These are phyloP conservation scores for Lymantria dispar DNA, from an alignment of 2,888 invertebrate genomes.

Conservation along the genomic window DNA sequence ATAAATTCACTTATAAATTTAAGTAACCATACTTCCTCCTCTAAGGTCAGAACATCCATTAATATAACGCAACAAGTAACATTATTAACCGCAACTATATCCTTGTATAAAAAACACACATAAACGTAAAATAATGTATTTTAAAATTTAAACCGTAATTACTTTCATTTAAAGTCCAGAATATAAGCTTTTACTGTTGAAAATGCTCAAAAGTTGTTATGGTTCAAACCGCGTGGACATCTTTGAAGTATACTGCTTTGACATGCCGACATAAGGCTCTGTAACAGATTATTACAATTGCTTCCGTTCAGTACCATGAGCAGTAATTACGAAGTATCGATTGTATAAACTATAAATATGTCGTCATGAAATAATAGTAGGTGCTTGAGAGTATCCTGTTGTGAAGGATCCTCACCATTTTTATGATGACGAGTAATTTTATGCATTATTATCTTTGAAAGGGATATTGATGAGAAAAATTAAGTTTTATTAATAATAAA, in stretches of 20 bases:
- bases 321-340: constrained; percentile 7
- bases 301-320: constrained; percentile 21
- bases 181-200: background rate
- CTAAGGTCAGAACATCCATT: background rate
- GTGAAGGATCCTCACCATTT: background rate
- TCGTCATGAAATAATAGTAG: constrained; percentile 6
- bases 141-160: background rate
- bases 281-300: constrained; percentile 17
- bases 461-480: background rate
- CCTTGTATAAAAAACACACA: background rate
- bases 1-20: background rate
- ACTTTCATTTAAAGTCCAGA: background rate
- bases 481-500: background rate
- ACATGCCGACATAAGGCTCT: constrained; percentile 17
- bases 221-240: constrained; percentile 1
- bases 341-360: constrained; percentile 21
- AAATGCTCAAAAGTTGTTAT: background rate
- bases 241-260: constrained; percentile 23
- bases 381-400: constrained; percentile 9
- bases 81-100: background rate
- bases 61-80: background rate
- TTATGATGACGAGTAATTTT: background rate
- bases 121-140: background rate
- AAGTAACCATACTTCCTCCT: background rate
- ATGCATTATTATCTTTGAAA: background rate